Percentiles rank a stretch among this genome's conserved stretches.
These are phyloP conservation scores for Amblyjoppa fuscipennis DNA, from an alignment of 2,888 invertebrate species.

Conservation along the genomic window DNA sequence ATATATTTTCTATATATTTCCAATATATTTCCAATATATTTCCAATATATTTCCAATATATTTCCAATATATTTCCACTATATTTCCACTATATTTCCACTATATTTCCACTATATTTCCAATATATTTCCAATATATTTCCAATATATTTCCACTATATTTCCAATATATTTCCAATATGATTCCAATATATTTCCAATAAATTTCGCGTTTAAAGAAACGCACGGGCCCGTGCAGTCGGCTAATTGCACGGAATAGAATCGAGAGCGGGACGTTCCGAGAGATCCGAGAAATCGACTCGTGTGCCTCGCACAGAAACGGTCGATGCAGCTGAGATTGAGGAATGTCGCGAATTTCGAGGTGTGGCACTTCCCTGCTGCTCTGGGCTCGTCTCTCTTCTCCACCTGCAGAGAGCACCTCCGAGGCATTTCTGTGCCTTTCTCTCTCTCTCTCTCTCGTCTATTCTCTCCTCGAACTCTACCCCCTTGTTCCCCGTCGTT, in stretches of 20 bases:
- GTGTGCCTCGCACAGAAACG: conserved; percentile 1
- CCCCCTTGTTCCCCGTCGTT: background rate
- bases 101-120: too few species aligned
- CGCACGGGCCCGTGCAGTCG: background rate
- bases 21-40: too few species aligned
- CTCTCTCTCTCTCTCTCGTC: conserved; percentile 8
- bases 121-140: too few species aligned
- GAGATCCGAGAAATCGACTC: background rate
- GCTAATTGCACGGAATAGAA: background rate
- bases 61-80: too few species aligned
- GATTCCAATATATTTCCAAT: background rate
- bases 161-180: too few species aligned
- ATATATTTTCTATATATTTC: too few species aligned
- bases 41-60: too few species aligned
- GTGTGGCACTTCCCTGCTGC: conserved; percentile 76
- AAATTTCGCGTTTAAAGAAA: background rate
- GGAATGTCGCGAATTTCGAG: conserved; percentile 83
- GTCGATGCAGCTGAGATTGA: conserved; percentile 62
- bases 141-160: too few species aligned
- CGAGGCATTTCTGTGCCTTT: background rate
- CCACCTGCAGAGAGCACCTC: conserved; percentile 53
- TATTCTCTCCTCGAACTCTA: conserved; percentile 16
- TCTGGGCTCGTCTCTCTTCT: conserved; percentile 58
- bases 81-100: too few species aligned
- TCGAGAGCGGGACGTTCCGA: conserved; percentile 53